These are phyloP conservation scores for Macaria notata DNA, from an alignment of 2,888 invertebrate genomes.

Conservation along the genomic window DNA sequence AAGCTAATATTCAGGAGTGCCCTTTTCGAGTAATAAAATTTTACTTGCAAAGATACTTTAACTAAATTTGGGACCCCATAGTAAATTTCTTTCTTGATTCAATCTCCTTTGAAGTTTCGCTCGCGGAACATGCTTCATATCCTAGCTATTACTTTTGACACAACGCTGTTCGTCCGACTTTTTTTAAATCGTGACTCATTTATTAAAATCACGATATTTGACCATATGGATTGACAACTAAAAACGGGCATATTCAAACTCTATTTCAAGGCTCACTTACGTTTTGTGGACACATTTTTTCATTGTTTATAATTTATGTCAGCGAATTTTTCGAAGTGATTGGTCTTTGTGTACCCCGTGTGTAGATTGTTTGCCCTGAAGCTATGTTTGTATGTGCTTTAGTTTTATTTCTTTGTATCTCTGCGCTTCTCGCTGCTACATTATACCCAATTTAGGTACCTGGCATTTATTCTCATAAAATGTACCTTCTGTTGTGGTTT, in stretches of 20 bases:
- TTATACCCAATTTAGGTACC: conserved; percentile 21
- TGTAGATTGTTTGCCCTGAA: too few species aligned
- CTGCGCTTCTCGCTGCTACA: conserved; percentile 17
- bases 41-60: conserved; percentile 43
- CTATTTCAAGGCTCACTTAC: too few species aligned
- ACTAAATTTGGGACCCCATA: conserved; percentile 42
- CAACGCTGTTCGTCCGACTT: conserved; percentile 2
- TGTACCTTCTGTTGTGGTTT: too few species aligned
- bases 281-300: too few species aligned
- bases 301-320: too few species aligned
- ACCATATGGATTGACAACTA: too few species aligned
- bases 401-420: conserved; percentile 19
- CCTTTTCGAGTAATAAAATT: conserved; percentile 48
- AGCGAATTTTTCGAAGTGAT: too few species aligned
- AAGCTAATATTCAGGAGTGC: conserved; percentile 27
- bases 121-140: conserved; percentile 21
- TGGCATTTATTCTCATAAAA: too few species aligned
- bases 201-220: not conserved
- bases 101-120: conserved; percentile 37
- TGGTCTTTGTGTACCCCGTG: too few species aligned
- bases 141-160: conserved; percentile 25
- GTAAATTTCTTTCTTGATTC: conserved; percentile 36
- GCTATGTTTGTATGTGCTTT: too few species aligned
- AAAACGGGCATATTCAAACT: too few species aligned
- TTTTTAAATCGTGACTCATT: conserved; percentile 1